Base-by-base conservation (phyloP, 2,888 invertebrate species). In the Embidobia sp. region DNA sequence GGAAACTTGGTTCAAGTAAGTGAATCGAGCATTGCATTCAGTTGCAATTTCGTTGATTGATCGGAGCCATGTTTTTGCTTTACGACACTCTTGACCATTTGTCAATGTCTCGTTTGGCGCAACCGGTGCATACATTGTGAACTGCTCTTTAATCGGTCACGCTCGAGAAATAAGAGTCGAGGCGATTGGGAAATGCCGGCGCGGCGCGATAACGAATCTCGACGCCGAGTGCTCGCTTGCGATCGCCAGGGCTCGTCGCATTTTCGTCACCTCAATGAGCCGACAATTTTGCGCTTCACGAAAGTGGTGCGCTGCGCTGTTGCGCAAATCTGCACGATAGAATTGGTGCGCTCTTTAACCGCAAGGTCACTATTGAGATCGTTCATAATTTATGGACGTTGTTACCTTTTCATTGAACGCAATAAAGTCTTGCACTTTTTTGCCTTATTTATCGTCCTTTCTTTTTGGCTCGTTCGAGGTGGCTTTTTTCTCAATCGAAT, bases 131-230 rank as follows among this genome's bases (percentile, higher is more conserved):
- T 31, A 33, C 63, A 64, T 48, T 51, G 26, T 51, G 63, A 31
- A 51, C 35, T 31, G 49, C 40, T 40, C 44, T 51, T 53, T 66
- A 66, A 66, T 64, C 64, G 51, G 42, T 64, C 64, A 64, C 51
- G 31, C 49, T 64, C 26, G 27, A 53, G 53, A 53, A 51, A 53
- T 46, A 53, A 53, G 46, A 53, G 51, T 7, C 33, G 42, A 48
- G 42, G 42, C 51, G 64, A 48, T 61, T 64, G 53, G 10, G 64
- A 64, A 64, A 64, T 22, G 8, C 31, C n/a, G n/a, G n/a, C n/a
- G n/a, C 22, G 15, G 22, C 18, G 31, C 44, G 49, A 63, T 63
- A 48, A 49, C 63, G 29, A 49, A 49, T 63, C 49, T 63, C 19
- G 13, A 27, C 53, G 22, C 26, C 53, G 19, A 31, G 10, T 18